phyloP scores from a whole-genome alignment of 2,888 invertebrate species.

The Euzophera pinguis region DNA sequence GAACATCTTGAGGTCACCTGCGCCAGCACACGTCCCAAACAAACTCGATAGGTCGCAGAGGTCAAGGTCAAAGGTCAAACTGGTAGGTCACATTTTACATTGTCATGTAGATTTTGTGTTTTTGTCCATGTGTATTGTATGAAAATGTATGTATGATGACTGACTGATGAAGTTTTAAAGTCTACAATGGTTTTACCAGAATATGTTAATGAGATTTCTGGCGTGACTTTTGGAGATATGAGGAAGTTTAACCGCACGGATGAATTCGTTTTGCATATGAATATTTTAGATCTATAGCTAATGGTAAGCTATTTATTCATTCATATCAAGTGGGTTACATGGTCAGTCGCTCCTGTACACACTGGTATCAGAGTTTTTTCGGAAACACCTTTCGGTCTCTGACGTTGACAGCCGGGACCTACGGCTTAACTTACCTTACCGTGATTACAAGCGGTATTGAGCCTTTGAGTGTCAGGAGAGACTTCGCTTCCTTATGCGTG shows the following conservation, averaged over 20 bases:
- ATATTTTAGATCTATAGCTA: background rate
- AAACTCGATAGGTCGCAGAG: constrained; percentile 55
- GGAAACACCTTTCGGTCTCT: too few species aligned
- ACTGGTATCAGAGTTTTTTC: too few species aligned
- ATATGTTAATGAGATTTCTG: constrained; percentile 5
- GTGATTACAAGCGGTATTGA: too few species aligned
- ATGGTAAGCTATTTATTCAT: too few species aligned
- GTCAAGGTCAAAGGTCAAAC: constrained; percentile 50
- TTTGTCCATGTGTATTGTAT: constrained; percentile 37
- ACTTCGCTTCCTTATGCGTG: too few species aligned
- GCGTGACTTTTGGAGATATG: constrained; percentile 21
- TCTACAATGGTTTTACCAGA: constrained; percentile 7
- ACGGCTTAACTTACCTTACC: too few species aligned
- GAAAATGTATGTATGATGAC: constrained; percentile 8
- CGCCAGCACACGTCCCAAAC: constrained; percentile 55
- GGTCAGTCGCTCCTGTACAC: too few species aligned
- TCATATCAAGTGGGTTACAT: too few species aligned
- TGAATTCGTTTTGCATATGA: background rate
- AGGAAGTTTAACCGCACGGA: constrained; percentile 9
- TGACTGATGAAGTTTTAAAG: constrained; percentile 14
- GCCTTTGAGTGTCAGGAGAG: too few species aligned
- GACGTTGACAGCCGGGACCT: too few species aligned
- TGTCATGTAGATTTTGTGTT: constrained; percentile 63
- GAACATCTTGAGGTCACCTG: constrained; percentile 21
- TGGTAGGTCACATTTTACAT: constrained; percentile 62